A percentile compares a stretch with the other conserved stretches of the same genome.
These are phyloP conservation scores for Chloroceryle amazona DNA, from an alignment of 2,797 vertebrate genomes.

Conservation along the genomic window DNA sequence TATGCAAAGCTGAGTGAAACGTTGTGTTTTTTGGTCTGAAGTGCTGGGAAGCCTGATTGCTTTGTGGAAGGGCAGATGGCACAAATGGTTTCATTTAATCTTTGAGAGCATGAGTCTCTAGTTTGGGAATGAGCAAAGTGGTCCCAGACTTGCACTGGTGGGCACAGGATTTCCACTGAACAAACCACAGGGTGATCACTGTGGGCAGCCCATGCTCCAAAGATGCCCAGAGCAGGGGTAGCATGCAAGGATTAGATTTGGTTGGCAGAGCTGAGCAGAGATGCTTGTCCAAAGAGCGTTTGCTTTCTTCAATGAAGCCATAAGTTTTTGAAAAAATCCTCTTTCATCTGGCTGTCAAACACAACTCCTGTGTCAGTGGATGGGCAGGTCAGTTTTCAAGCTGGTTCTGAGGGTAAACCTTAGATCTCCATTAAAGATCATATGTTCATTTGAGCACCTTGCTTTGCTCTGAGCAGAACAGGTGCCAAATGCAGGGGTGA, in stretches of 20 bases:
- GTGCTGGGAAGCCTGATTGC: background rate
- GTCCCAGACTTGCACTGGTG: background rate
- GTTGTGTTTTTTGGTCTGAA: background rate
- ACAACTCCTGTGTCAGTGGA: background rate
- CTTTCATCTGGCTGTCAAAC: background rate
- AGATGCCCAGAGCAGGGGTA: background rate
- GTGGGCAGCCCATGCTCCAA: background rate
- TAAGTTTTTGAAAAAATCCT: background rate
- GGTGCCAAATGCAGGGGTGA: background rate
- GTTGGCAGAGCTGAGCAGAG: background rate
- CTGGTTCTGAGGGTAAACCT: background rate
- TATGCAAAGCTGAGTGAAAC: background rate
- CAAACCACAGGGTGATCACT: accelerated
- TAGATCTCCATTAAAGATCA: background rate
- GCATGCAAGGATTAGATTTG: background rate
- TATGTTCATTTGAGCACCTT: background rate
- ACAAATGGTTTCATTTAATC: slow-evolving; percentile 22
- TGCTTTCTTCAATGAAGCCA: background rate
- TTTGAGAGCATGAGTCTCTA: background rate
- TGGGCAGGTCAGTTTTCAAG: background rate
- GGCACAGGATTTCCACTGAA: background rate
- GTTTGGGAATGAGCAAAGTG: background rate
- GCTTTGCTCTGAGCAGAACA: background rate
- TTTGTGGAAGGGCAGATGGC: slow-evolving; percentile 10
- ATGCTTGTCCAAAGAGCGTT: background rate